These are phyloP conservation scores for Morpho helenor DNA, from an alignment of 2,888 invertebrate genomes.

Conservation along the genomic window DNA sequence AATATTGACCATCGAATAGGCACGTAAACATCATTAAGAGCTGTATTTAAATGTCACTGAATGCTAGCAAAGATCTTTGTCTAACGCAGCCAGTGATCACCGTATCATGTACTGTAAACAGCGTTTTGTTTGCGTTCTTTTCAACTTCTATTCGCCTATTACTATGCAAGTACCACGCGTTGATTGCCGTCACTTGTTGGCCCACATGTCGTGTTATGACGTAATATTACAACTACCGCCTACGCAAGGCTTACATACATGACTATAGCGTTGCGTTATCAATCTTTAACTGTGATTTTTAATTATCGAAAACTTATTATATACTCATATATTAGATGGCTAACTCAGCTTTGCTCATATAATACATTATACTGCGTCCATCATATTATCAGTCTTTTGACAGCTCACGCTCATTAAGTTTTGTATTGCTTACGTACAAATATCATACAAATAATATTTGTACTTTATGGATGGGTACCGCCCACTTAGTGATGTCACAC, in stretches of 20 bases:
- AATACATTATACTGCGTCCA: too few relatives aligned
- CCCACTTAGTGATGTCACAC: too few relatives aligned
- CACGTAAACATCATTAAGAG: conserved; percentile 8
- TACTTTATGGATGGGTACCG: too few relatives aligned
- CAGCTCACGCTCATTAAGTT: too few relatives aligned
- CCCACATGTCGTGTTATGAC: conserved; percentile 20
- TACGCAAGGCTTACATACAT: background rate
- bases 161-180: conserved; percentile 17
- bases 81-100: conserved; percentile 9
- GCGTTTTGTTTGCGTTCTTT: conserved; percentile 22
- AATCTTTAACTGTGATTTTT: too few relatives aligned
- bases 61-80: conserved; percentile 16
- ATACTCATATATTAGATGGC: too few relatives aligned
- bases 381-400: too few relatives aligned
- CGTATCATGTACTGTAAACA: conserved; percentile 22
- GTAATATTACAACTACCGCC: conserved; percentile 10
- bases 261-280: too few relatives aligned
- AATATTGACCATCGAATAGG: conserved; percentile 4
- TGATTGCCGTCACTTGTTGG: conserved; percentile 21
- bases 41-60: conserved; percentile 23
- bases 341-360: too few relatives aligned
- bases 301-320: too few relatives aligned
- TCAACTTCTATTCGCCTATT: conserved; percentile 12
- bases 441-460: too few relatives aligned
- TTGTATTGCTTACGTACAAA: too few relatives aligned